Conservation (phyloP, 1,140 invertebrate species). For the Drosophila serrata region DNA sequence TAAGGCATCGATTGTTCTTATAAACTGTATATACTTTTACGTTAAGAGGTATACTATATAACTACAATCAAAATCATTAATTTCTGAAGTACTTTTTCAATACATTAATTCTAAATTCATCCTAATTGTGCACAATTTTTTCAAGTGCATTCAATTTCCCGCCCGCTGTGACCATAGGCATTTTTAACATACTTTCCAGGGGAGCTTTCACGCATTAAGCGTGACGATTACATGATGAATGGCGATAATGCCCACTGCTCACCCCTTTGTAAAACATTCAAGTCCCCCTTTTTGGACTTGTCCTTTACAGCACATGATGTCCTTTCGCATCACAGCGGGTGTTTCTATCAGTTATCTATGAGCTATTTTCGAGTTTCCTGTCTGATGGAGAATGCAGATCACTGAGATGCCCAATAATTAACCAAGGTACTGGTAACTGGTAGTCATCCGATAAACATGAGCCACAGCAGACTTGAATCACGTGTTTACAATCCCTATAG, state of each 20-base stretch:
- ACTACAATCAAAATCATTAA: background rate
- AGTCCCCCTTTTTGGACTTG: background rate
- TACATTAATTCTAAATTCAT: rapidly evolving
- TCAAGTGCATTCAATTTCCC: background rate
- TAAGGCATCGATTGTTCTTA: too few species aligned
- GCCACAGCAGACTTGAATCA: constrained; percentile 22
- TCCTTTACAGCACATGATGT: background rate
- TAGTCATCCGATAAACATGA: constrained; percentile 7
- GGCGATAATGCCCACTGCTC: constrained; percentile 3
- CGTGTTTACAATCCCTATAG: constrained; percentile 71
- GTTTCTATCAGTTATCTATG: constrained; percentile 36
- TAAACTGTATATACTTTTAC: too few species aligned
- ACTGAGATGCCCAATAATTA: constrained; percentile 31
- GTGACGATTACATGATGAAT: constrained; percentile 65
- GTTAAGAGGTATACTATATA: too few species aligned
- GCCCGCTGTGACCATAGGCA: constrained; percentile 18
- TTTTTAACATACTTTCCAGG: constrained; percentile 54
- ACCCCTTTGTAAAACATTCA: background rate
- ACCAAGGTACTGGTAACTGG: constrained; percentile 3
- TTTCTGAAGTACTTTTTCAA: background rate
- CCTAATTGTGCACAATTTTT: background rate
- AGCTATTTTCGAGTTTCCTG: constrained; percentile 28
- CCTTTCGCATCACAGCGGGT: background rate
- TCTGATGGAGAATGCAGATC: constrained; percentile 11
- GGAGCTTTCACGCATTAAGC: constrained; percentile 19